Conservation (phyloP, 2,113 vertebrate species). For the Platycercus adscitus region DNA sequence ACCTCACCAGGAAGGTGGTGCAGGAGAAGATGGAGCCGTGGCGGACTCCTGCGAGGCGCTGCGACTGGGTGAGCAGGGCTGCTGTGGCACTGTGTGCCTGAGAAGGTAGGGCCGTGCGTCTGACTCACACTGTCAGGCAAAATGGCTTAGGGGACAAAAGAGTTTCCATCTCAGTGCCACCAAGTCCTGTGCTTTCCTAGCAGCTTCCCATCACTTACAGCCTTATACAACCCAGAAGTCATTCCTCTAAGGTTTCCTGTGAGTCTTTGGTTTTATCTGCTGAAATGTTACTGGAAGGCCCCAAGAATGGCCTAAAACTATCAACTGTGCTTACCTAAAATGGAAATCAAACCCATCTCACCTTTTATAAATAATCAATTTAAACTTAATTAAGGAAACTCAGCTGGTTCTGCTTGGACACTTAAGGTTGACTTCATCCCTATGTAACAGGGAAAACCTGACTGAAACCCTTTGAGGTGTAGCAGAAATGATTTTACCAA, state of each 20-base stretch:
- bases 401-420: neutral
- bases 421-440: neutral
- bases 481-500: neutral
- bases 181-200: neutral
- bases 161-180: neutral
- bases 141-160: neutral
- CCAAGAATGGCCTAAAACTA: neutral
- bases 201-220: neutral
- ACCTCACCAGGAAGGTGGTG: neutral
- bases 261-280: neutral
- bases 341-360: neutral
- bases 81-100: neutral
- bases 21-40: neutral
- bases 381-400: neutral
- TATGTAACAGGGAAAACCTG: neutral
- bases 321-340: neutral
- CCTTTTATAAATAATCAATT: neutral
- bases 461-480: neutral
- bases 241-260: neutral
- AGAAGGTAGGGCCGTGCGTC: neutral
- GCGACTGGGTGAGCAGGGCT: neutral
- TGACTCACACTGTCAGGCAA: neutral
- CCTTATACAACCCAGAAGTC: neutral
- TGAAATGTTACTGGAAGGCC: neutral
- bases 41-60: neutral